Evolutionary conservation across 2,797 vertebrate genomes (phyloP).

Genomic region (Psittacula derbiana): DNA sequence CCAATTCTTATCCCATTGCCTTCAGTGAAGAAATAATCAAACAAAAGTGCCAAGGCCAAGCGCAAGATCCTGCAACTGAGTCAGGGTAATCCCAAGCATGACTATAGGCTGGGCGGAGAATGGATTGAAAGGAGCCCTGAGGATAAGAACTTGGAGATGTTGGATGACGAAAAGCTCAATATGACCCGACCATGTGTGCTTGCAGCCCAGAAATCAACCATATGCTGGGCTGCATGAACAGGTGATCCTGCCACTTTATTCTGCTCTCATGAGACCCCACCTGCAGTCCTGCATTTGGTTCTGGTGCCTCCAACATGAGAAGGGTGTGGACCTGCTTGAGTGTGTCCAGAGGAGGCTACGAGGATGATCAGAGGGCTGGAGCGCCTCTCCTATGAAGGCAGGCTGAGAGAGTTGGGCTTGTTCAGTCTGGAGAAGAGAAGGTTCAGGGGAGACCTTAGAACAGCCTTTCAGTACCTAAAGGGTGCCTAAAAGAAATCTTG

Average conservation of each 20-base stretch:
- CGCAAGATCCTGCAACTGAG: background rate
- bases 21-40: background rate
- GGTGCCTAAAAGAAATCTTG: background rate
- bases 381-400: background rate
- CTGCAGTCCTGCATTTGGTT: background rate
- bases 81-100: background rate
- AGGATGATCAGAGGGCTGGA: background rate
- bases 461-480: background rate
- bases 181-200: background rate
- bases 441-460: background rate
- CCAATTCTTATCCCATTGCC: background rate
- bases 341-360: background rate
- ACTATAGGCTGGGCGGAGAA: background rate
- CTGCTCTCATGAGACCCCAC: background rate
- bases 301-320: background rate
- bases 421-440: background rate
- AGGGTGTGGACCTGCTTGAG: background rate
- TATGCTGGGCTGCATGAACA: background rate
- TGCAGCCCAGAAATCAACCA: background rate
- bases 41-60: background rate
- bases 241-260: background rate
- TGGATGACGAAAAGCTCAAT: background rate
- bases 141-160: background rate
- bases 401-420: background rate
- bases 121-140: background rate